Conservation (phyloP, 2,797 vertebrate genomes). For the Poeciliopsis presidionis region DNA sequence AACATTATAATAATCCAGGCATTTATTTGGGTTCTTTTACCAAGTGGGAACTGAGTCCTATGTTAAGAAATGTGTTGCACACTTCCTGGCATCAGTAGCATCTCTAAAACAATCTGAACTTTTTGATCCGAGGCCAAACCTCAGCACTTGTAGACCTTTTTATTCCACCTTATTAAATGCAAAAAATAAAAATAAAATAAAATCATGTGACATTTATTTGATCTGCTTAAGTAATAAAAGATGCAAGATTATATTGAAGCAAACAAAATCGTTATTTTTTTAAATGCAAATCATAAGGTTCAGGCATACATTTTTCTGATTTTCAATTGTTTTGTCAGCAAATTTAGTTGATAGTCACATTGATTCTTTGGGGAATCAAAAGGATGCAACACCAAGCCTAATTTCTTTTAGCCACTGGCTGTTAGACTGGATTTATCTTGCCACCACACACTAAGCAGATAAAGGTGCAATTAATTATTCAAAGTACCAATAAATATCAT, state of each 20-base stretch:
- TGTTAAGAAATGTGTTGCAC: neutral
- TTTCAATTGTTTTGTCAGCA: neutral
- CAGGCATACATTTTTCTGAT: too few relatives aligned
- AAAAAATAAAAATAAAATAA: too few relatives aligned
- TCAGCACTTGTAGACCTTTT: too few relatives aligned
- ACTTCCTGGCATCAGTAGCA: neutral
- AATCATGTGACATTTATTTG: too few relatives aligned
- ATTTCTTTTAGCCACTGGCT: neutral
- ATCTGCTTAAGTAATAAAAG: too few relatives aligned
- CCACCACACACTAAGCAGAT: neutral
- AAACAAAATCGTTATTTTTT: too few relatives aligned
- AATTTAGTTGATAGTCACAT: neutral
- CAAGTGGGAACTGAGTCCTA: neutral
- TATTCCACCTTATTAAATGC: too few relatives aligned
- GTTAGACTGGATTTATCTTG: neutral
- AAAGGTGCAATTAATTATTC: neutral
- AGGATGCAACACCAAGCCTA: neutral
- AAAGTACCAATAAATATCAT: neutral
- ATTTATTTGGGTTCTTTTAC: neutral
- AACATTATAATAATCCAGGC: neutral
- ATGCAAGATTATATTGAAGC: too few relatives aligned
- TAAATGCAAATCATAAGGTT: too few relatives aligned
- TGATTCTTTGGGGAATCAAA: neutral
- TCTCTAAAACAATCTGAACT: neutral
- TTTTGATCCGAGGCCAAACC: too few relatives aligned